Percentiles rank a stretch among this genome's conserved stretches.
These are phyloP conservation scores for Megastigmus dorsalis DNA, from an alignment of 2,888 invertebrate species.

Conservation along the genomic window DNA sequence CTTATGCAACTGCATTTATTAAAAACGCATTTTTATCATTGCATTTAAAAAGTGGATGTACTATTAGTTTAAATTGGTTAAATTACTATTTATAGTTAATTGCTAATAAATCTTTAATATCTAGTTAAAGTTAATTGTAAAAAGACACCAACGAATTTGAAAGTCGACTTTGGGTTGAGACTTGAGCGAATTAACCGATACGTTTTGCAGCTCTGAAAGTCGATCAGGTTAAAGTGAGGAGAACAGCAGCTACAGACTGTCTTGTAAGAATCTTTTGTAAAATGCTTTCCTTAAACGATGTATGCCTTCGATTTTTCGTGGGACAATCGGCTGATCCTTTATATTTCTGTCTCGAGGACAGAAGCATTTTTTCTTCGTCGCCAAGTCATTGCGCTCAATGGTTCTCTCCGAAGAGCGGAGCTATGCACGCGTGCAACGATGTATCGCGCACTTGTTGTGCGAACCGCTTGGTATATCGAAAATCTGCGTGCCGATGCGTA, in stretches of 20 bases:
- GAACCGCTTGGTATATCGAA: too few relatives aligned
- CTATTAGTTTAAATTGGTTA: background rate
- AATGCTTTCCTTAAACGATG: background rate
- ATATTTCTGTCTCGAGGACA: background rate
- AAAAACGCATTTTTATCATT: too few relatives aligned
- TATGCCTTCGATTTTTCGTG: background rate
- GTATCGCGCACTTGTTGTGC: background rate
- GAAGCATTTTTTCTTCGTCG: background rate
- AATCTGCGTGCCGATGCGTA: background rate
- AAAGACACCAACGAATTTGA: background rate
- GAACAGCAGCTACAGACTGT: background rate
- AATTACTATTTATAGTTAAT: background rate
- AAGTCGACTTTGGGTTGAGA: background rate
- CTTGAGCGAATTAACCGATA: too few relatives aligned
- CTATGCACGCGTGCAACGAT: background rate
- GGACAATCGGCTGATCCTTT: slow-evolving; percentile 4
- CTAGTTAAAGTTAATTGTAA: slow-evolving; percentile 16
- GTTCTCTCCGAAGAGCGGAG: slow-evolving; percentile 17
- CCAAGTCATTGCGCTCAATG: slow-evolving; percentile 37
- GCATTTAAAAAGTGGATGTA: too few relatives aligned
- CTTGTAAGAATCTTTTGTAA: background rate
- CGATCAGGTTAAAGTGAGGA: background rate
- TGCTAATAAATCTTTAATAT: background rate
- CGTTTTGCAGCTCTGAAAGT: slow-evolving; percentile 1
- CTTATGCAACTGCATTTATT: too few relatives aligned